Base-by-base conservation (phyloP, 1,140 invertebrate species). In the Drosophila varians region DNA sequence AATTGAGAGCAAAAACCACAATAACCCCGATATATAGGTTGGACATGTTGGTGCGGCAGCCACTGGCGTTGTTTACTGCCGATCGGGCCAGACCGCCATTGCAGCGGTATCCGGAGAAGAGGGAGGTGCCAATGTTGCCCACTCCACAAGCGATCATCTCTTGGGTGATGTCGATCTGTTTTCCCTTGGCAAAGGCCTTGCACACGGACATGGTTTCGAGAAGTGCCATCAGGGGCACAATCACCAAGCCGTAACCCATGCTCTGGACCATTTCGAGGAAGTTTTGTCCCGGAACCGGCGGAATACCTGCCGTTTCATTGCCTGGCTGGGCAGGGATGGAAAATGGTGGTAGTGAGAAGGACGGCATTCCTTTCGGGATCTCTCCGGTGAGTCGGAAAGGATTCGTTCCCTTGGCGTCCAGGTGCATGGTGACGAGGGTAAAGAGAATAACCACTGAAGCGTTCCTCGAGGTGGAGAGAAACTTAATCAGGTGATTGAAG, bases 21-120 rank as follows among this genome's bases (percentile, higher is more conserved):
- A 97, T 92, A 7, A 93, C 72, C 49, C 96, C 96, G 93, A 92
- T 90, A 11, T 90, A 90, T 8, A 98, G 78, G 9, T 97, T 96
- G 23, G 95, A 96, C 53, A 97, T 90, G 0, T 97, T 95, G n/a
- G 97, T 98, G 77, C 95, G 93, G 0, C 97, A 97, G 9, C 97
- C 97, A 78, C 96, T 97, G 49, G 95, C 94, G 88, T 98, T 96
- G 89, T 97, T 97, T 0, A 99, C 96, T 19, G 97, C 97, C 72
- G 97, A 90, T 64, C 97, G 93, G 6, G 95, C 95, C 19, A 97
- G 92, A 14, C 96, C 96, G 26, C 96, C 97, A 16, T 96, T 96
- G 4, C 96, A 94, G 7, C 97, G 97, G 90, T 96, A 97, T 0
- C 96, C 92, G 91, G 95, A 95, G 58, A 98, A 94, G 90, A 99